phyloP scores from a whole-genome alignment of 1,140 invertebrate species.

The Mercenaria mercenaria region DNA sequence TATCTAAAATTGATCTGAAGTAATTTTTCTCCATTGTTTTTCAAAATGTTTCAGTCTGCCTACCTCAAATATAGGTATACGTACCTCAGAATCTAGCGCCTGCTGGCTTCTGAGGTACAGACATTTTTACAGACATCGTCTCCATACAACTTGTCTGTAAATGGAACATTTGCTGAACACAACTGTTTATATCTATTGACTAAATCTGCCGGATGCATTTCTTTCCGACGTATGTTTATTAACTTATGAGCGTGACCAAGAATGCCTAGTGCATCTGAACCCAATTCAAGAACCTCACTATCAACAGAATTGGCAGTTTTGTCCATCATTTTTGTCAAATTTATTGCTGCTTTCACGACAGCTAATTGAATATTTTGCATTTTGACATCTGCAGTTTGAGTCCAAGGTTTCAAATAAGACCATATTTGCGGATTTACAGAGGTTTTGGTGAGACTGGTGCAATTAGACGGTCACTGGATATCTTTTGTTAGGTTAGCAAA shows the following conservation, averaged over 20 bases:
- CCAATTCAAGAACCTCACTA: not conserved
- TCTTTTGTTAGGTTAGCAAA: not conserved
- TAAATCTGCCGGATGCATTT: conserved; percentile 22
- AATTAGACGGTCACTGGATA: not conserved
- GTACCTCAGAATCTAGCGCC: not conserved
- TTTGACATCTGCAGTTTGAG: conserved; percentile 32
- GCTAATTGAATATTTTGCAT: not conserved
- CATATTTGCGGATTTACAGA: not conserved
- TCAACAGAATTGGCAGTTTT: not conserved
- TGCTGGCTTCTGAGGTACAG: not conserved
- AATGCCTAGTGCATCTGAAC: not conserved
- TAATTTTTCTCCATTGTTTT: not conserved
- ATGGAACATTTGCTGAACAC: no score
- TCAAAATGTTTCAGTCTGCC: not conserved
- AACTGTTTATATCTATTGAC: not conserved
- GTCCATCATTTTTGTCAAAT: not conserved
- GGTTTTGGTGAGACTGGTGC: not conserved
- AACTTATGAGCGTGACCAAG: not conserved
- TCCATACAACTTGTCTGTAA: conserved; percentile 8
- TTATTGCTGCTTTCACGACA: conserved; percentile 15
- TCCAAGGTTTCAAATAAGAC: conserved; percentile 10
- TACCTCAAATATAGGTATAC: not conserved
- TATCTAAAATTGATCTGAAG: not conserved
- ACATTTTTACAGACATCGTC: not conserved
- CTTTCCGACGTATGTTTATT: conserved; percentile 11